phyloP scores from a whole-genome alignment of 2,888 invertebrate species.

The Baccha elongata region DNA sequence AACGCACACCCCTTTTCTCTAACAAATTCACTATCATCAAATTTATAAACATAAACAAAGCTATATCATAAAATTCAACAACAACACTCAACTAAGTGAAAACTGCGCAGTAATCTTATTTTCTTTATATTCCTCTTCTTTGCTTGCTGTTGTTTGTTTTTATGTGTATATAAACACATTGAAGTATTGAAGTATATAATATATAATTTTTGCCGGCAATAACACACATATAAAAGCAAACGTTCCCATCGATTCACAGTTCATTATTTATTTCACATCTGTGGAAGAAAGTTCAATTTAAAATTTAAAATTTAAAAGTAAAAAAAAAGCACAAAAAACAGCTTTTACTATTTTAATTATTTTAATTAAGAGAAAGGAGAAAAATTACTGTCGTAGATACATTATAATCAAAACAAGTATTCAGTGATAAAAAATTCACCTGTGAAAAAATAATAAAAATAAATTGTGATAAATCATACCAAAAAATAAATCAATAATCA shows the following conservation, averaged over 20 bases:
- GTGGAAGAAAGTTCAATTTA: conserved; percentile 59
- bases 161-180: conserved; percentile 1
- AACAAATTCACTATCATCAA: neutral
- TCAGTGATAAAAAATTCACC: conserved; percentile 3
- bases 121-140: conserved; percentile 17
- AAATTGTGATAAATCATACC: conserved; percentile 45
- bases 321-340: conserved; percentile 3
- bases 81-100: conserved; percentile 47
- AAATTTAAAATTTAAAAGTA: neutral
- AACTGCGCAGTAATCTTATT: conserved; percentile 70
- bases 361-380: conserved; percentile 17
- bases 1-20: neutral
- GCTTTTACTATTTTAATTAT: conserved; percentile 13
- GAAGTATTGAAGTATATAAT: conserved; percentile 12
- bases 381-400: neutral
- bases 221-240: conserved; percentile 59
- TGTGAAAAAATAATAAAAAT: neutral
- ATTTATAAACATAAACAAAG: neutral
- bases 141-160: conserved; percentile 10
- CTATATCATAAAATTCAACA: conserved; percentile 12
- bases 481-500: conserved; percentile 81
- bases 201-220: conserved; percentile 62
- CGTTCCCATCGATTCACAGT: conserved; percentile 38
- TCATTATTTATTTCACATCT: conserved; percentile 67
- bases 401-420: neutral